Evolutionary conservation across 2,113 vertebrate species (phyloP).

Genomic region (Canis aureus): DNA sequence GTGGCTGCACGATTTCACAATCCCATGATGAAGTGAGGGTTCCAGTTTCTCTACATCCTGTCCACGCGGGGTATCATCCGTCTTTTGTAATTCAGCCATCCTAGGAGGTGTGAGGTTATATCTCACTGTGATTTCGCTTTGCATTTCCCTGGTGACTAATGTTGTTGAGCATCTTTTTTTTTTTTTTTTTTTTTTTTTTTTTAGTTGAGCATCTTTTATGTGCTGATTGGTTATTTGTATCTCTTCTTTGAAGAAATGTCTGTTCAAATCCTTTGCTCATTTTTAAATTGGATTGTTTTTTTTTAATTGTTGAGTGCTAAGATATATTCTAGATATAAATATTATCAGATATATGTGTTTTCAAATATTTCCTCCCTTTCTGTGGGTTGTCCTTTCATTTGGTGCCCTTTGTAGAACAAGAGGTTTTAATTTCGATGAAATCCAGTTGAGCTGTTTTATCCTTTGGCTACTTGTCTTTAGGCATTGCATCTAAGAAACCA

Average conservation of each 20-base stretch:
- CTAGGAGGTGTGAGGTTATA: not conserved
- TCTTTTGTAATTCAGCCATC: not conserved
- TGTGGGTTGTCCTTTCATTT: not conserved
- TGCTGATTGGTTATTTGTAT: not conserved
- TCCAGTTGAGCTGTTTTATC: not conserved
- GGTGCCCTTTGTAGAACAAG: not conserved
- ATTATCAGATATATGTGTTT: not conserved
- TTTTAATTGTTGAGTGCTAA: not conserved
- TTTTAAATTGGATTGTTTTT: not conserved
- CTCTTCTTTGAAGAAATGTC: not conserved
- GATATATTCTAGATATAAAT: not conserved
- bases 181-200: too few relatives aligned
- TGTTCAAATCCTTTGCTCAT: not conserved
- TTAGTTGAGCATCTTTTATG: not conserved
- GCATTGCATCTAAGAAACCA: not conserved
- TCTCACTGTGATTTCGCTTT: not conserved
- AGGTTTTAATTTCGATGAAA: not conserved
- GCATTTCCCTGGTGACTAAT: not conserved
- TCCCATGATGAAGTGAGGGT: not conserved
- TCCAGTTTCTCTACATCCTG: not conserved
- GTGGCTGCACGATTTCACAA: not conserved
- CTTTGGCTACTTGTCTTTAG: not conserved
- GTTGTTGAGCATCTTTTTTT: not conserved
- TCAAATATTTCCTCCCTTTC: not conserved
- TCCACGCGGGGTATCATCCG: not conserved